Evolutionary conservation across 2,888 invertebrate species (phyloP).

Genomic region (Tenthredo distinguenda): DNA sequence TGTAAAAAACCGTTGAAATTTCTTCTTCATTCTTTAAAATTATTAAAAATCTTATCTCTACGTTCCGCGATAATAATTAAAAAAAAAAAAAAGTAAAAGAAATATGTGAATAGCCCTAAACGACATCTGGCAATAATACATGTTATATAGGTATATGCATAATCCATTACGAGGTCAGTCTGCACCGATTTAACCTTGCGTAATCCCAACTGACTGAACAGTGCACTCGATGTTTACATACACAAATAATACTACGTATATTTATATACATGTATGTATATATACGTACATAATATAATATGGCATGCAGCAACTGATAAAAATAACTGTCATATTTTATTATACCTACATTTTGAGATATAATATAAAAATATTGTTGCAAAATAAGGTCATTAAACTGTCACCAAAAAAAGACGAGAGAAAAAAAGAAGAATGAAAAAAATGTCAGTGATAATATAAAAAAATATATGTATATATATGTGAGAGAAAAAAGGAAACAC

Average conservation of each 20-base stretch:
- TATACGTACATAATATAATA: not conserved
- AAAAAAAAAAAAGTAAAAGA: not conserved
- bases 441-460: not conserved
- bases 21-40: not conserved
- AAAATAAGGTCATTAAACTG: not conserved
- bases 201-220: slow-evolving; percentile 10
- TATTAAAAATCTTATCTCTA: not conserved
- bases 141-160: not conserved
- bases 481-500: not conserved
- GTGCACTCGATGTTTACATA: not conserved
- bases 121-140: no score
- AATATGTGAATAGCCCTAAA: no score
- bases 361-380: not conserved
- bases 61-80: not conserved
- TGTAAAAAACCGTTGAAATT: not conserved
- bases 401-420: not conserved
- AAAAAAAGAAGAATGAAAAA: not conserved
- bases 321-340: not conserved
- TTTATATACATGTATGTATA: not conserved
- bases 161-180: slow-evolving; percentile 20
- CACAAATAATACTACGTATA: no score
- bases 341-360: not conserved
- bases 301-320: not conserved
- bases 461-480: not conserved
- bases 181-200: slow-evolving; percentile 37